Conservation (phyloP, 2,113 vertebrate genomes). For the Mionectes macconnelli region DNA sequence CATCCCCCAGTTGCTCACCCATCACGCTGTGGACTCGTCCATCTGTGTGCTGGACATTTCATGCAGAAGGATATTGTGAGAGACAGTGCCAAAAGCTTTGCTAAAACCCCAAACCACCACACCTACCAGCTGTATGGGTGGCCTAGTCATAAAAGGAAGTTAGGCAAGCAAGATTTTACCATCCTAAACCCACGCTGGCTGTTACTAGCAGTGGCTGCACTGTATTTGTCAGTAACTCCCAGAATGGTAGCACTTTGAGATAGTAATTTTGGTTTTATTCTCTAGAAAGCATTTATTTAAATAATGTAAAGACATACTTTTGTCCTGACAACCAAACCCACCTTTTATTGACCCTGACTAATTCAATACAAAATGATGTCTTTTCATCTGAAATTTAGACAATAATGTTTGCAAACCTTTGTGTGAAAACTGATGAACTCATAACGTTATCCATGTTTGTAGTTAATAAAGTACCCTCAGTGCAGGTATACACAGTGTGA, state of each 20-base stretch:
- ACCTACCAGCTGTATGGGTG: neutral
- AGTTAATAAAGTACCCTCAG: neutral
- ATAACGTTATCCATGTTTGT: neutral
- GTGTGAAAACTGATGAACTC: neutral
- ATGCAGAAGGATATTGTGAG: neutral
- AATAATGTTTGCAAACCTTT: neutral
- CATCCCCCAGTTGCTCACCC: neutral
- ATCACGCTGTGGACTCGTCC: neutral
- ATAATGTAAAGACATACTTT: neutral
- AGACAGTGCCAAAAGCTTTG: neutral
- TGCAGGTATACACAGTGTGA: neutral
- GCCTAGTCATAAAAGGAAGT: neutral
- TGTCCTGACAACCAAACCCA: neutral
- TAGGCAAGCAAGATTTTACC: neutral
- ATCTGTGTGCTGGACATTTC: neutral
- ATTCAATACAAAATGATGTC: neutral
- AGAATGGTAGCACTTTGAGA: neutral
- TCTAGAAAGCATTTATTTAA: neutral
- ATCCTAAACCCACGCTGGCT: accelerated
- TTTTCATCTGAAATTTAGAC: neutral
- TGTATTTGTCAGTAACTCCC: neutral
- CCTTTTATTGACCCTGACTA: neutral
- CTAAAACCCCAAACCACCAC: neutral
- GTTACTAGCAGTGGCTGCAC: neutral
- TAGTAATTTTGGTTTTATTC: neutral